These are phyloP conservation scores for Drosophila arizonae DNA, from an alignment of 1,140 invertebrate species.

Conservation along the genomic window DNA sequence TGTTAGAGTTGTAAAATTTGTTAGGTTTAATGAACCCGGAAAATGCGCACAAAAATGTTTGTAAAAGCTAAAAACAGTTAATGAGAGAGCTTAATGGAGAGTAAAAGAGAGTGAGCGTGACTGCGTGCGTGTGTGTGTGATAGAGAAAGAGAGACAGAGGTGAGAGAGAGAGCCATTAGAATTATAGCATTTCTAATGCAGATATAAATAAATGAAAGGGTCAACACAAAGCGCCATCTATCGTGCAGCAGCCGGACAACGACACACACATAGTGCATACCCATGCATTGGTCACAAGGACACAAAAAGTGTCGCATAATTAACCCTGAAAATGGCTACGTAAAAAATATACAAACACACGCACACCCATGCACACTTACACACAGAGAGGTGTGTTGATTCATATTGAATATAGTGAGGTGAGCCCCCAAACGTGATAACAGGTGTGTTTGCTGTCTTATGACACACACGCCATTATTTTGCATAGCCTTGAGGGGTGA, in stretches of 20 bases:
- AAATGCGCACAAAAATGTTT: constrained; percentile 1
- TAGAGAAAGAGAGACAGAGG: background rate
- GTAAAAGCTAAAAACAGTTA: background rate
- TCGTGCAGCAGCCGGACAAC: constrained; percentile 2
- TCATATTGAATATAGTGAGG: constrained; percentile 38
- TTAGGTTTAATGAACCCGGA: constrained; percentile 27
- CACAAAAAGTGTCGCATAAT: constrained; percentile 19
- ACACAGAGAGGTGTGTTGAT: background rate
- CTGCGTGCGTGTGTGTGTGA: background rate
- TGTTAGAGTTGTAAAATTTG: constrained; percentile 20
- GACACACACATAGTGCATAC: background rate
- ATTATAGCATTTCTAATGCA: background rate
- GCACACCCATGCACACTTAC: constrained; percentile 3
- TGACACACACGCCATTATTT: constrained; percentile 51
- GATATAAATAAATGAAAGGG: background rate
- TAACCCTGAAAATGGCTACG: constrained; percentile 24
- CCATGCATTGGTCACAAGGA: constrained; percentile 9
- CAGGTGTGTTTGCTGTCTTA: constrained; percentile 61
- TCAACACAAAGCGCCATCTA: constrained; percentile 45
- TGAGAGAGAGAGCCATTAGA: background rate
- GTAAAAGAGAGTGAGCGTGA: background rate
- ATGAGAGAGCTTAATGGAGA: background rate
- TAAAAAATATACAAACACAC: background rate
- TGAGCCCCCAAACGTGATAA: constrained; percentile 42
- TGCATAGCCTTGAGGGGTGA: constrained; percentile 54